Evolutionary conservation across 2,888 invertebrate species (phyloP), one percentile per base, ranked within the genome.

Genomic region (Caenorhabditis plicata): DNA sequence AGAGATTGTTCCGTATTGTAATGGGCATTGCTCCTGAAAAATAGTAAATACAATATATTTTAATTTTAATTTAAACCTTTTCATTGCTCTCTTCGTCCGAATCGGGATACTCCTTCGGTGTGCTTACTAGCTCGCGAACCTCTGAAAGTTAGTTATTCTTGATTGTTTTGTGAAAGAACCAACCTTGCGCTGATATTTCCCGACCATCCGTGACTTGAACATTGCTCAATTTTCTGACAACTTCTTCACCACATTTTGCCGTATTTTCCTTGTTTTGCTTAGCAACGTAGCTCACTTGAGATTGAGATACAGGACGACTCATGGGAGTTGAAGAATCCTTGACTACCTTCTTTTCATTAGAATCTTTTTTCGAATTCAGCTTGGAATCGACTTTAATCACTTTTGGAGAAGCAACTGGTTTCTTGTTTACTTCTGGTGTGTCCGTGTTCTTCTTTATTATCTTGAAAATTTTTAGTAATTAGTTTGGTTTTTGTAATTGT

Each of bases 1-100:
- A 11, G 58, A 53, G 8, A 53, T 58, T 31, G 58, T 58, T 2
- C 58, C 58, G 31, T 53, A 58, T 29, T 53, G 48, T 7, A 58
- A 44, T 19, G 46, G 23, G 29, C 29, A 27, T 27, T 9, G 36
- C 36, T 9, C 7, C 15, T 36, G 7, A 36, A n/a, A 8, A 15
- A 7, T 7, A 8, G 15, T n/a, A 8, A 8, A 17, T 8, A 19
- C 36, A 36, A 7, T n/a, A 7, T 36, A 17, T 27, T 13, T 27
- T 29, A 52, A 27, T 32, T n/a, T 20, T 1, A 15, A 20, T 20
- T 11, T 17, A 33, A 46, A 32, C 29, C 39, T 46, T 42, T 20
- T 40, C 4, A 19, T 60, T 53, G 8, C 13, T 5, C 20, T 58
- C 58, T 13, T 50, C 46, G 13, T 60, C 60, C 9, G 60, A 60